A percentile compares a stretch with the other conserved stretches of the same genome.
phyloP scores from a whole-genome alignment of 2,797 vertebrate species.

The Onychomys arenicola region DNA sequence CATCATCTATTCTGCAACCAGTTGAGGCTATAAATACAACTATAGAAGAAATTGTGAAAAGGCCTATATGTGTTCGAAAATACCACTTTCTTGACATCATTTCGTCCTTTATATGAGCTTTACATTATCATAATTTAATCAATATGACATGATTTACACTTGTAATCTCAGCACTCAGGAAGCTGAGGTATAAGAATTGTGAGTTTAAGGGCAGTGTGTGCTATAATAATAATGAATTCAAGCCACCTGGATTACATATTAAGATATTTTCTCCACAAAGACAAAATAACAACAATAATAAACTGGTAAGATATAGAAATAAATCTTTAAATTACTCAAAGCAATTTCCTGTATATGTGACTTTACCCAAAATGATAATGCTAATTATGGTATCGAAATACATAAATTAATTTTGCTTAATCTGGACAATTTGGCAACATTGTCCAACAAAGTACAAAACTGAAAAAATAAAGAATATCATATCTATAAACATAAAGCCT shows the following conservation, averaged over 20 bases:
- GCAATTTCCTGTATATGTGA: background rate
- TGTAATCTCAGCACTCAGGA: background rate
- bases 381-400: background rate
- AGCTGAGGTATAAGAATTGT: background rate
- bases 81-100: background rate
- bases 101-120: background rate
- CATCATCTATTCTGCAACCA: background rate
- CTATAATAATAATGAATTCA: background rate
- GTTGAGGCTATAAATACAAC: conserved; percentile 23
- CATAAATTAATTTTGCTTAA: background rate
- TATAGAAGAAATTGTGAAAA: background rate
- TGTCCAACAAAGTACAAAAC: no score
- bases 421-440: no score
- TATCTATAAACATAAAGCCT: no score
- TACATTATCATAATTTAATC: background rate
- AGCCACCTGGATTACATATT: background rate
- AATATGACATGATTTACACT: background rate
- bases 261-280: background rate
- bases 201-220: background rate
- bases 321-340: background rate
- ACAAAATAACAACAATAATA: background rate
- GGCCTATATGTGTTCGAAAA: background rate
- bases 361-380: background rate
- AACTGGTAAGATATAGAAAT: background rate
- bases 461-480: no score